These are phyloP conservation scores for Euphydryas editha DNA, from an alignment of 2,888 invertebrate genomes.

Conservation along the genomic window DNA sequence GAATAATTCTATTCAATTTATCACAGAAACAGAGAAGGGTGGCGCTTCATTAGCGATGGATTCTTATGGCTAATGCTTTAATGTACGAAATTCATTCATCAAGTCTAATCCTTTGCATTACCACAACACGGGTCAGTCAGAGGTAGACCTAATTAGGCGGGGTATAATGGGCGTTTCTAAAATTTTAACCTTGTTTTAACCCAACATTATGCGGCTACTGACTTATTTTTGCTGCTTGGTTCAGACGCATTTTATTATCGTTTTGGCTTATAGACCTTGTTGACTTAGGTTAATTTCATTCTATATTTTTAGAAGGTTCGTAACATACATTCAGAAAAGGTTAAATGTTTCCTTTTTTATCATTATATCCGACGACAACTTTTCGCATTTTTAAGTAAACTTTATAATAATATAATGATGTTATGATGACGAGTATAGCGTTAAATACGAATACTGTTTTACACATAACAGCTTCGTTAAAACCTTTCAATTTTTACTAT, in stretches of 20 bases:
- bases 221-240: background rate
- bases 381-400: no score
- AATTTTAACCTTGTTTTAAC: conserved; percentile 27
- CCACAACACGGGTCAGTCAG: conserved; percentile 43
- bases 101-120: conserved; percentile 45
- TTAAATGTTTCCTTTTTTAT: no score
- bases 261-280: background rate
- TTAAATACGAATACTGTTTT: background rate
- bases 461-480: background rate
- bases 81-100: conserved; percentile 46
- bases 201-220: conserved; percentile 1
- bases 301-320: background rate
- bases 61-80: conserved; percentile 41
- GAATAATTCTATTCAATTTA: conserved; percentile 34
- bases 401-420: no score
- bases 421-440: no score
- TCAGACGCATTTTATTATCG: background rate
- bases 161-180: conserved; percentile 23
- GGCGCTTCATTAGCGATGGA: conserved; percentile 43
- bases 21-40: conserved; percentile 28
- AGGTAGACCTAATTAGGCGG: conserved; percentile 32
- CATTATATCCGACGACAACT: no score
- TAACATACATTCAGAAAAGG: no score
- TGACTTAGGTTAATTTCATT: background rate
- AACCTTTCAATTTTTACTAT: background rate